Evolutionary conservation across 2,888 invertebrate genomes (phyloP), one percentile per base, ranked within the genome.

Genomic region (Drosophila aldrichi): DNA sequence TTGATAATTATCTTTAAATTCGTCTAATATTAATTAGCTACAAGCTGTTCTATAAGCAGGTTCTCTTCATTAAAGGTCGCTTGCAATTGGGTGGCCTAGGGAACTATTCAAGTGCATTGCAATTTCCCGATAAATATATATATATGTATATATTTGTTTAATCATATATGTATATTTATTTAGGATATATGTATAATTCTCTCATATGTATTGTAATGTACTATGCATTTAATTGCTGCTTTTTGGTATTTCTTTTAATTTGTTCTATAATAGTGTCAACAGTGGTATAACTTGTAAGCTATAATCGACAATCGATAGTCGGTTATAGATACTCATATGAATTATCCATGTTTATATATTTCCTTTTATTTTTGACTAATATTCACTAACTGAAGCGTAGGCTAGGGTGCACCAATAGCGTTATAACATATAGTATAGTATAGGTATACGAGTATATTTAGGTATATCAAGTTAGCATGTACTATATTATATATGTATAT

Each of bases 11-110:
- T 64, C 62, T 72, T 78, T 91, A 89, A 90, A 81, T 90, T 82
- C 89, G 79, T 88, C 90, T 87, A 81, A 89, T 77, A 77, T 70
- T 79, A 67, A 64, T 43, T 85, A 74, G 79, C 81, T 88, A 80
- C 74, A 78, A 77, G 75, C 79, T 81, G 64, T 69, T 66, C 34
- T 58, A 74, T 69, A 88, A 88, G 88, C 85, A 61, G 77, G 74
- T 79, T 78, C 57, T 69, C 63, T 67, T 59, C 69, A 38, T 77
- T 85, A 82, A 83, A 83, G 81, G 76, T 77, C 79, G 77, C 74
- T 88, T 77, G 59, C 54, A 71, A 36, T 62, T 61, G 64, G 51
- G 68, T 79, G 69, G 69, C 68, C 64, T 65, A 43, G 65, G 64
- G 70, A 49, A 58, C 61, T 73, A 54, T 58, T 61, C 34, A 52